These are phyloP conservation scores for Oreochromis tanganicae DNA, from an alignment of 2,113 vertebrate species.

Conservation along the genomic window DNA sequence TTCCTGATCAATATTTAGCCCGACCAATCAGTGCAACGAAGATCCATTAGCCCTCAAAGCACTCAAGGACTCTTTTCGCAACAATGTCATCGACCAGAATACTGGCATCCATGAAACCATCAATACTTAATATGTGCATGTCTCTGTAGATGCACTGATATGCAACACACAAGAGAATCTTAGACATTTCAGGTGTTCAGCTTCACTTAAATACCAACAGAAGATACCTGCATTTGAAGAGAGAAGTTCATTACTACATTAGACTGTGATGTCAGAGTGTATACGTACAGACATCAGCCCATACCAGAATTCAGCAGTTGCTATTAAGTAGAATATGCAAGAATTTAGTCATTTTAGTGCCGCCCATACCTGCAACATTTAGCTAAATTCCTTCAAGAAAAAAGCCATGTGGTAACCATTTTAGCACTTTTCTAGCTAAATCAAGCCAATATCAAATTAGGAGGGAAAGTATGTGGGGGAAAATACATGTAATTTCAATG, in stretches of 20 bases:
- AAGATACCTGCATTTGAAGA: not conserved
- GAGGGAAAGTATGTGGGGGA: not conserved
- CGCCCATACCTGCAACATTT: not conserved
- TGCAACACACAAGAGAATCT: not conserved
- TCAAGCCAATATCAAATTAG: not conserved
- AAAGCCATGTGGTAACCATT: not conserved
- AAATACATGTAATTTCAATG: not conserved
- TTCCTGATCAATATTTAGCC: conserved; percentile 35
- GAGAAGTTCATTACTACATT: not conserved
- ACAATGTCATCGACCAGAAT: not conserved
- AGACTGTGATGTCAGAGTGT: not conserved
- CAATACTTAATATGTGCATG: not conserved
- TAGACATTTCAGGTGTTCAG: not conserved
- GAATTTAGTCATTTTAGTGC: not conserved
- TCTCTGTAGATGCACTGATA: not conserved
- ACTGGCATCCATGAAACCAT: not conserved
- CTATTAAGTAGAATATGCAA: not conserved
- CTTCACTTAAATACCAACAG: not conserved
- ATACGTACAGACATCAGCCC: not conserved
- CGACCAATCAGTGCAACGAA: not conserved
- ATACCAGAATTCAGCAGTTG: not conserved
- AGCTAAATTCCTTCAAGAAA: not conserved
- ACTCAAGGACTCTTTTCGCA: not conserved
- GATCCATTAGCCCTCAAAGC: conserved; percentile 24
- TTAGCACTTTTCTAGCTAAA: not conserved